phyloP scores from a whole-genome alignment of 2,888 invertebrate species.

The Apoda limacodes region DNA sequence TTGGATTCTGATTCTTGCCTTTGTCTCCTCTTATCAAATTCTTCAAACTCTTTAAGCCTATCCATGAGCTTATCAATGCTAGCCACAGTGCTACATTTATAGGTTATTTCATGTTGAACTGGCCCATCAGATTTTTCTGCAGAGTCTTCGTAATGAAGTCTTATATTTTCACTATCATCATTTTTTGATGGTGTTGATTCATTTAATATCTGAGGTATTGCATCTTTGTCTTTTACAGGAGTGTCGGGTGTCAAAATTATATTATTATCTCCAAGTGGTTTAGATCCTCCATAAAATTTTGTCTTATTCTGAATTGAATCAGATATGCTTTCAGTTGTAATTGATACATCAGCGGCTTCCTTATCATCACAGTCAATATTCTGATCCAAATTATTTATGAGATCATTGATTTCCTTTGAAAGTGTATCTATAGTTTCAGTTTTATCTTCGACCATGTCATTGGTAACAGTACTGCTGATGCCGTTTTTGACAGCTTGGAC shows the following conservation, averaged over 20 bases:
- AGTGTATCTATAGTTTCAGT: conserved; percentile 54
- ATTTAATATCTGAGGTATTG: conserved; percentile 29
- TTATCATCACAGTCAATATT: conserved; percentile 50
- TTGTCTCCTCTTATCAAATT: conserved; percentile 59
- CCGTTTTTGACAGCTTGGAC: conserved; percentile 23
- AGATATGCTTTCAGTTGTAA: conserved; percentile 17
- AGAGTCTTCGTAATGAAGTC: conserved; percentile 55
- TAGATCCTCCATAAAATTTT: conserved; percentile 49
- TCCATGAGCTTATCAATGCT: conserved; percentile 65
- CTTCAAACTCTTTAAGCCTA: conserved; percentile 61
- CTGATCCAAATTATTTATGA: conserved; percentile 55
- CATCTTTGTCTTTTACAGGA: conserved; percentile 48
- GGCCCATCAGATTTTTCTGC: conserved; percentile 44
- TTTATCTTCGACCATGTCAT: conserved; percentile 40
- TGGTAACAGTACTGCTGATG: conserved; percentile 29
- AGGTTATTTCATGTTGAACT: conserved; percentile 42
- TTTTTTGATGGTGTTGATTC: conserved; percentile 52
- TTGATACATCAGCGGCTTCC: conserved; percentile 29
- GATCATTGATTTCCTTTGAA: conserved; percentile 59
- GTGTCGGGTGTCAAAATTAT: conserved; percentile 43
- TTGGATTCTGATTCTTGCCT: conserved; percentile 51
- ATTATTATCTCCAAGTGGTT: conserved; percentile 46
- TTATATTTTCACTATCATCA: conserved; percentile 58
- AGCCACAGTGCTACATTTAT: conserved; percentile 47
- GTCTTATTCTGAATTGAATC: conserved; percentile 43